Evolutionary conservation across 2,888 invertebrate genomes (phyloP).

Genomic region (Salpingus planirostris): DNA sequence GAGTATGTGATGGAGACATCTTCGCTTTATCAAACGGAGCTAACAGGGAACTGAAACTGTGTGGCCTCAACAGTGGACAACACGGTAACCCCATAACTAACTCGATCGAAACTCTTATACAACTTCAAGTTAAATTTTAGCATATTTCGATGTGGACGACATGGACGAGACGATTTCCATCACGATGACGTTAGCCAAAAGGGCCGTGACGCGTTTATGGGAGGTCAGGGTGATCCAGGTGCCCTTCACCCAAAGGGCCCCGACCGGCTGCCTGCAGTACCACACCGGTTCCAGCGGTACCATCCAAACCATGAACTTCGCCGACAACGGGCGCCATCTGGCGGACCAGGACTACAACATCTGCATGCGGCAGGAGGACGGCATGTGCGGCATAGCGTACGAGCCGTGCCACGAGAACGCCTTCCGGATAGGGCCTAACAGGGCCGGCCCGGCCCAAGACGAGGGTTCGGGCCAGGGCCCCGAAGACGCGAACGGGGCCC

Average conservation of each 20-base stretch:
- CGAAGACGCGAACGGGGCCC: slow-evolving; percentile 25
- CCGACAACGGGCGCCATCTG: slow-evolving; percentile 71
- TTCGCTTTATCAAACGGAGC: slow-evolving; percentile 55
- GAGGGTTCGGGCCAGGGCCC: slow-evolving; percentile 36
- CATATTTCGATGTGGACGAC: slow-evolving; percentile 59
- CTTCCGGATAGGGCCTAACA: slow-evolving; percentile 59
- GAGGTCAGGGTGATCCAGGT: slow-evolving; percentile 68
- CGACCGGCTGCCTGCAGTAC: slow-evolving; percentile 70
- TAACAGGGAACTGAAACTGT: slow-evolving; percentile 53
- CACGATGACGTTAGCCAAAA: slow-evolving; percentile 50
- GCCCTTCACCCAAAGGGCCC: slow-evolving; percentile 67
- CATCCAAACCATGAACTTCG: slow-evolving; percentile 71
- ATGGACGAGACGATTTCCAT: slow-evolving; percentile 45
- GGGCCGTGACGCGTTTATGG: slow-evolving; percentile 64
- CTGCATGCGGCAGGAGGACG: slow-evolving; percentile 61
- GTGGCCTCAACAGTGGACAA: slow-evolving; percentile 78
- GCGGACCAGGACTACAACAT: slow-evolving; percentile 70
- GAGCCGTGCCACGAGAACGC: slow-evolving; percentile 66
- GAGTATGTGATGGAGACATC: slow-evolving; percentile 69
- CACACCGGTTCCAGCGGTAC: slow-evolving; percentile 44
- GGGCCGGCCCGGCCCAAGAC: slow-evolving; percentile 16
- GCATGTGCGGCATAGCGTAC: slow-evolving; percentile 68
- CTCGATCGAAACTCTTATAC: no score
- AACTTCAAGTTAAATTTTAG: no score
- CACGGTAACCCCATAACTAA: no score